Evolutionary conservation across 2,888 invertebrate species (phyloP), one percentile per base, ranked within the genome.

Genomic region (Ormia ochracea): DNA sequence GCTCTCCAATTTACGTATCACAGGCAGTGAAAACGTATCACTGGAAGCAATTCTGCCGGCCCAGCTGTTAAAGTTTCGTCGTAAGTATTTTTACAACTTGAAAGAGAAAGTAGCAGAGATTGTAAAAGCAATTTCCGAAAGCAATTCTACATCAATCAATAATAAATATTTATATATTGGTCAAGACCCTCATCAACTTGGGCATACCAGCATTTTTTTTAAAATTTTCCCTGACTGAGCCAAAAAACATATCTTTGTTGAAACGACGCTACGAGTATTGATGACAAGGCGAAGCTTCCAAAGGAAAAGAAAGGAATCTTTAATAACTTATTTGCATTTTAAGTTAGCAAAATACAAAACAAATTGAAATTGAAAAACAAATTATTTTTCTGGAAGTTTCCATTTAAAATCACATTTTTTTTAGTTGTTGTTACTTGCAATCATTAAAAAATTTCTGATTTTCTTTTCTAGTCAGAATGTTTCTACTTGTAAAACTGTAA

Each of bases 321-420:
- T 23, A 28, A 36, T 36, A 28, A 56, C 48, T 12, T 54, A 38
- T 28, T 38, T 10, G 12, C 26, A 31, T 14, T 21, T 45, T 17
- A n/a, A 33, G 41, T 59, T 75, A 43, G 41, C 36, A 59, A 68
- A 54, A 21, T 45, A 12, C 17, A 9, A 3, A 33, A 7, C 14
- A 33, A 41, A 36, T 10, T 10, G 3, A n/a, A n/a, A n/a, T n/a
- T n/a, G n/a, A n/a, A n/a, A n/a, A 31, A 19, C 14, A 45, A 2
- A 17, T 5, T 58, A 26, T 54, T 14, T n/a, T 45, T 12, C 21
- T 4, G 12, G 3, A 45, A 65, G 41, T 43, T 58, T 48, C 33
- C 33, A 69, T 74, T 74, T 69, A 33, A 78, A 79, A 63, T 70
- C 74, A 79, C 75, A 79, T 79, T 79, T n/a, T n/a, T 79, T 68